Evolutionary conservation across 2,797 vertebrate species (phyloP), one percentile per base, ranked within the genome.

Genomic region (Rhodeus uyekii): DNA sequence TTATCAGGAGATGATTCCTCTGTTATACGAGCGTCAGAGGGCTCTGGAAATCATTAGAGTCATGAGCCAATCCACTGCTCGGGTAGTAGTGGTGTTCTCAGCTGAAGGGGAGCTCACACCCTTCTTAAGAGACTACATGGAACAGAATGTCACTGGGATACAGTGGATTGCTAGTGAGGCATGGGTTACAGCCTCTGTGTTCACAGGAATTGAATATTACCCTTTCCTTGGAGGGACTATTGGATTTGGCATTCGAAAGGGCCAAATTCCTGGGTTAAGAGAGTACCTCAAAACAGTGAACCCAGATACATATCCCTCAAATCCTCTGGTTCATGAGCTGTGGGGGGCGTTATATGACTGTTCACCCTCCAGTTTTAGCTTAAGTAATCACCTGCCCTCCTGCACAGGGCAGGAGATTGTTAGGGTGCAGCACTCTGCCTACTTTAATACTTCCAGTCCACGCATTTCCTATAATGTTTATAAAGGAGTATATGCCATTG

Each of bases 111-210:
- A 95, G 82, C 91, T 95, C 88, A 92, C 89, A 2, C 92, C 93
- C 2, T 94, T 95, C 67, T 65, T 95, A 42, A 92, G 67, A 22
- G 94, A 94, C 74, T 94, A 93, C 86, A 93, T 94, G 91, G 85
- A 44, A 8, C 89, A 92, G 78, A 95, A 94, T 84, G 90, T 95
- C 65, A 94, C 92, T 60, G 94, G 93, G 19, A 93, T 94, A 75
- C 93, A 94, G 61, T 95, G 93, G 94, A 91, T 95, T 64, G 94
- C 94, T 8, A 94, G 94, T 32, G 94, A 95, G 78, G 93, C 93
- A 42, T 95, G 93, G 93, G 87, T 93, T 67, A 95, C 94, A 60
- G 89, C 93, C 8, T 93, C 93, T 27, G 87, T 94, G 36, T 94
- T 95, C 38, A 88, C 92, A 63, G 89, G 90, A 44, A 92, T 85